Conservation (phyloP, 2,888 invertebrate genomes). For the Drosophila tripunctata region DNA sequence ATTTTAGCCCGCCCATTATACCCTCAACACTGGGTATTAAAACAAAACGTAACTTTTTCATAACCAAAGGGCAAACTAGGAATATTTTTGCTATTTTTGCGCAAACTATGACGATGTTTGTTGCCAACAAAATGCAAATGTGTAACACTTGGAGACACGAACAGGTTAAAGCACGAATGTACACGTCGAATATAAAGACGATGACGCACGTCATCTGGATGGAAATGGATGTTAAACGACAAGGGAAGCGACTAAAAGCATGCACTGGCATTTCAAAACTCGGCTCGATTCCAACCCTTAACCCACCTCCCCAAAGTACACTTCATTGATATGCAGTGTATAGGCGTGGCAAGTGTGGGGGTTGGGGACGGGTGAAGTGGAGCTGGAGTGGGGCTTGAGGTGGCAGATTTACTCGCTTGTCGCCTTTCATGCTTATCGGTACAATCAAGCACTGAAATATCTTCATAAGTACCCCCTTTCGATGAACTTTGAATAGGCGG, state of each 20-base stretch:
- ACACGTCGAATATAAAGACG: slow-evolving; percentile 21
- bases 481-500: slow-evolving; percentile 25
- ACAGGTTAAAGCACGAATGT: slow-evolving; percentile 36
- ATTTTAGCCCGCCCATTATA: too few relatives aligned
- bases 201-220: slow-evolving; percentile 65
- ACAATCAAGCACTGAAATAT: slow-evolving; percentile 68
- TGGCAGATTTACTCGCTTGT: slow-evolving; percentile 39
- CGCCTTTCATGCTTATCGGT: slow-evolving; percentile 70
- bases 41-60: slow-evolving; percentile 42
- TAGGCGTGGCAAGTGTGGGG: not conserved
- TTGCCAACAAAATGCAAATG: slow-evolving; percentile 67
- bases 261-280: slow-evolving; percentile 44
- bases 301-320: not conserved
- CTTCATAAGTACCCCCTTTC: slow-evolving; percentile 55
- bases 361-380: not conserved
- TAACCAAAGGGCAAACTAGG: slow-evolving; percentile 61
- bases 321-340: slow-evolving; percentile 64
- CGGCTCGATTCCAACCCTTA: slow-evolving; percentile 6
- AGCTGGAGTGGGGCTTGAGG: not conserved
- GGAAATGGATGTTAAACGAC: slow-evolving; percentile 56
- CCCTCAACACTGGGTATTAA: not conserved
- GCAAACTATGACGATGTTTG: slow-evolving; percentile 32
- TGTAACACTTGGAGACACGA: slow-evolving; percentile 66
- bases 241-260: slow-evolving; percentile 17
- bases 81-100: slow-evolving; percentile 46